Conservation (phyloP, 92 coral and sea anemone species). For the Zoanthus gigantus region DNA sequence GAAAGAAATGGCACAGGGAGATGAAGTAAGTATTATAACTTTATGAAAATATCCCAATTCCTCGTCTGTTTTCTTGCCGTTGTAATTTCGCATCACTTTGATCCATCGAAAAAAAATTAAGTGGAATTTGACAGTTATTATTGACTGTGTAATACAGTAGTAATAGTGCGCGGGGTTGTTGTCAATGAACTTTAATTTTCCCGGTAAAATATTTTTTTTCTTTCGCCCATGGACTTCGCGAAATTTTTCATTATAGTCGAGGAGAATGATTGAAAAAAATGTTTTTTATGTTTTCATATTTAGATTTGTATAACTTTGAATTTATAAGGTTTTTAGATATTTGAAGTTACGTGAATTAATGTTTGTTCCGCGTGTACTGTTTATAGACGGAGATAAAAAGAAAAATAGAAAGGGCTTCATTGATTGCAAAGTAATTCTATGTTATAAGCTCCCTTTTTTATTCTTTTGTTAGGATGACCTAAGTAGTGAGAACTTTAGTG, state of each 20-base stretch:
- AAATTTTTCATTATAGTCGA: background rate
- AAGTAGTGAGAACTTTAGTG: background rate
- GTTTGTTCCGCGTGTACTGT: background rate
- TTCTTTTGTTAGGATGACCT: background rate
- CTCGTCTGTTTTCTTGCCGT: background rate
- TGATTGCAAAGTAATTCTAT: background rate
- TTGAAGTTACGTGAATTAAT: background rate
- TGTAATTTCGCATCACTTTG: background rate
- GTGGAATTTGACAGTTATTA: background rate
- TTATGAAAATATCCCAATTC: background rate
- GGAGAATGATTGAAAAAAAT: background rate
- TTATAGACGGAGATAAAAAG: background rate
- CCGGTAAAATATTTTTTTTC: background rate
- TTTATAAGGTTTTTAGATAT: background rate
- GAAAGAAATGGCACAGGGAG: conserved; percentile 37
- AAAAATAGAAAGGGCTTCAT: background rate
- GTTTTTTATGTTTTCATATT: background rate
- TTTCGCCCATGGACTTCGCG: background rate
- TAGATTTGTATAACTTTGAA: background rate
- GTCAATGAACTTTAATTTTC: background rate
- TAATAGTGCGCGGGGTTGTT: background rate
- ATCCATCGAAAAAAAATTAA: background rate
- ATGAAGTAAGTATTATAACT: conserved; percentile 26
- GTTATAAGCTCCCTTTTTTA: background rate
- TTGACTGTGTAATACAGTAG: background rate